Evolutionary conservation across 2,113 vertebrate genomes (phyloP).

Genomic region (Tamias sibiricus): DNA sequence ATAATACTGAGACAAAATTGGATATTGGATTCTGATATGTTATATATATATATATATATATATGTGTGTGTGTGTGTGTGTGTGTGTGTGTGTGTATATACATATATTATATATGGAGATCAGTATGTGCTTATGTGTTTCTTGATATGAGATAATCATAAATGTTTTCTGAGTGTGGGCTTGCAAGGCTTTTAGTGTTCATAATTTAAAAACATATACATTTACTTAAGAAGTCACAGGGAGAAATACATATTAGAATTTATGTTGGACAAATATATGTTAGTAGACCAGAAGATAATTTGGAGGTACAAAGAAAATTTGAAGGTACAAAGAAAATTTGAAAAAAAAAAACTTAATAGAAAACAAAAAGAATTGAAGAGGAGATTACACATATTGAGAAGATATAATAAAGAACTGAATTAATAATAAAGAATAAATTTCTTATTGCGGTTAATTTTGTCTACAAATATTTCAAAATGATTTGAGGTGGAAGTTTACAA

Average conservation of each 20-base stretch:
- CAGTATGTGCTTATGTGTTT: not conserved
- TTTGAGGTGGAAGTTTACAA: not conserved
- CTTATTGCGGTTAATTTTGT: not conserved
- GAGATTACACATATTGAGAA: not conserved
- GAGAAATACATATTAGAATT: not conserved
- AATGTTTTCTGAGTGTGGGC: not conserved
- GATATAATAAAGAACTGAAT: not conserved
- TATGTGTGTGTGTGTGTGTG: no score
- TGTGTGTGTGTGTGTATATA: no score
- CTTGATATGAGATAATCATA: not conserved
- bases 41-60: not conserved
- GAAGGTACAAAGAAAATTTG: not conserved
- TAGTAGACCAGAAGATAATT: not conserved
- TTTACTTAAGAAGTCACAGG: not conserved
- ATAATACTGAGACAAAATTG: not conserved
- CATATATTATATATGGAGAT: not conserved
- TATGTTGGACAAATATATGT: not conserved
- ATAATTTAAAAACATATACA: not conserved
- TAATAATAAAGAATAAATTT: not conserved
- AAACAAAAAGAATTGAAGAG: not conserved
- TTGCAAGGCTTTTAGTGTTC: not conserved
- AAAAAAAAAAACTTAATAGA: conserved; percentile 3
- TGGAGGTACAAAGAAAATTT: not conserved
- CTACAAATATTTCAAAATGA: conserved; percentile 15
- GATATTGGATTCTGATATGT: not conserved